Evolutionary conservation across 2,113 vertebrate genomes (phyloP), one percentile per base, ranked within the genome.

Genomic region (Progne subis): DNA sequence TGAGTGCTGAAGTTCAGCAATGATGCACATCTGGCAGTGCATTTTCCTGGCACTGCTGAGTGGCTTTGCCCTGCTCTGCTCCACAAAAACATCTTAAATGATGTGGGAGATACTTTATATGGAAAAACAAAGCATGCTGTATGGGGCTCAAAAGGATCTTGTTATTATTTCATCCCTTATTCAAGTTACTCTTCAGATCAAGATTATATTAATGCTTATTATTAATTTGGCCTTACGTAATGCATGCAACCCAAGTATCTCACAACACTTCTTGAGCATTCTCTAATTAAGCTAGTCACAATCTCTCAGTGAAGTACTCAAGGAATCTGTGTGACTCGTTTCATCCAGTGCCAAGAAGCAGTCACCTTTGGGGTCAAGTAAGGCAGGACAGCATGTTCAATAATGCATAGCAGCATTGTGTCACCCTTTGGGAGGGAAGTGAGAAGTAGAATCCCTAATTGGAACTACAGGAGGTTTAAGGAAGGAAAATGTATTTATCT

Each of bases 241-340:
- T 84, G 37, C 61, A 83, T 88, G 82, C 81, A 95, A 88, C 86
- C 43, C 79, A 94, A 79, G 64, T 81, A 79, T 67, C 86, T 94
- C 88, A 63, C 43, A 67, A 50, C 43, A 29, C 46, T 94, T 94
- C 68, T 86, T 49, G 49, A 90, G 50, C 37, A 74, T 86, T 89
- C 80, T 37, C 74, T 91, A 95, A 89, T 97, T 95, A 95, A 92
- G 26, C 71, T 56, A 64, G 71, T 86, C 88, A 94, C 56, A 97
- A 39, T 76, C 56, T 76, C 55, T 57, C 41, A 78, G 50, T 78
- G 74, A 94, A 84, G 31, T 53, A 88, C 82, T 53, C 76, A 76
- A 76, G 67, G 75, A 90, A 46, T 92, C 43, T 60, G 13, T 59
- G 65, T 57, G 71, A 65, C 53, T 95, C 0, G 1, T 82, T 94